phyloP scores from a whole-genome alignment of 1,140 invertebrate species.

The Drosophila mayri region DNA sequence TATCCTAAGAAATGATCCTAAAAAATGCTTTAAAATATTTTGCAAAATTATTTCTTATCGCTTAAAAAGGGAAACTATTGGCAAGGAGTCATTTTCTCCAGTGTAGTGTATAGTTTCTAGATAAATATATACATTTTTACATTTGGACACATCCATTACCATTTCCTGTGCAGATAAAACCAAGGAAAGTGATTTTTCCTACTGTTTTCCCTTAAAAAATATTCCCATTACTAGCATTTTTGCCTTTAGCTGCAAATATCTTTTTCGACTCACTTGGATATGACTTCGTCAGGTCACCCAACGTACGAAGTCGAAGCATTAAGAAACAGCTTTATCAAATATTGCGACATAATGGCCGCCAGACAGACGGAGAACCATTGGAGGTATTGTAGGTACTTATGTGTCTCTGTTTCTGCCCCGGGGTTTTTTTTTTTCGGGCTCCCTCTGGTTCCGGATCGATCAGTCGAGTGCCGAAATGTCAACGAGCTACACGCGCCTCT shows the following conservation, averaged over 20 bases:
- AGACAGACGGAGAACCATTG: background rate
- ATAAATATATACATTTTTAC: no score
- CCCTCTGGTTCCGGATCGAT: slow-evolving; percentile 12
- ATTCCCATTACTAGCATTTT: background rate
- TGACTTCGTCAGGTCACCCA: slow-evolving; percentile 3
- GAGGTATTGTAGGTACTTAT: background rate
- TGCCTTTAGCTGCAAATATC: background rate
- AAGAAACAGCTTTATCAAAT: slow-evolving; percentile 62
- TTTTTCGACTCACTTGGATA: background rate
- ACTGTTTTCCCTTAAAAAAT: background rate
- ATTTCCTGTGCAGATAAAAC: background rate
- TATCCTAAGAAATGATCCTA: no score
- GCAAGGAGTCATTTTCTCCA: background rate
- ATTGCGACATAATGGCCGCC: slow-evolving; percentile 5
- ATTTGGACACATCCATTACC: background rate
- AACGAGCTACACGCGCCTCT: slow-evolving; percentile 41
- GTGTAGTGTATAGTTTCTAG: background rate
- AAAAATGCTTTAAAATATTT: no score
- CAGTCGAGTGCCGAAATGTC: slow-evolving; percentile 37
- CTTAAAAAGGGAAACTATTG: background rate
- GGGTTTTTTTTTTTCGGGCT: background rate
- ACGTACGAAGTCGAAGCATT: background rate
- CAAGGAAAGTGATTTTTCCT: background rate
- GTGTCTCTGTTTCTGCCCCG: background rate
- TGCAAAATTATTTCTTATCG: no score